These are phyloP conservation scores for Caenorhabditis uteleia DNA, from an alignment of 2,888 invertebrate genomes.

Conservation along the genomic window DNA sequence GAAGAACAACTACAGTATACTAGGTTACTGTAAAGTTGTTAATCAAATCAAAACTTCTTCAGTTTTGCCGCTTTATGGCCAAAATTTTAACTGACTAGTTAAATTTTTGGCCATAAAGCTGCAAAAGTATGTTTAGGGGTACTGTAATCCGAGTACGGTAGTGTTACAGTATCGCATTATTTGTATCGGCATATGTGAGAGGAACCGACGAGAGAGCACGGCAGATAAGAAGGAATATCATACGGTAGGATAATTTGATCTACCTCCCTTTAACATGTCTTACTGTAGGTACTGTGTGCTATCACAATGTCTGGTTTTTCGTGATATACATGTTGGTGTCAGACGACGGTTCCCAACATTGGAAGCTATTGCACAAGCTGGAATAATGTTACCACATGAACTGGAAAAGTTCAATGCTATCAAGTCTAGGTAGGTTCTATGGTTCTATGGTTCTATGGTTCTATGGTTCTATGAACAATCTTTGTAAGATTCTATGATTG, in stretches of 20 bases:
- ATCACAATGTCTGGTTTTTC: slow-evolving; percentile 49
- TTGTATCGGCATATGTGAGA: slow-evolving; percentile 43
- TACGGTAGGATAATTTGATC: slow-evolving; percentile 35
- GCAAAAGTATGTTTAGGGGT: no score
- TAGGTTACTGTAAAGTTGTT: no score
- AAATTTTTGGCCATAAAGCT: no score
- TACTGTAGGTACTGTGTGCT: slow-evolving; percentile 43
- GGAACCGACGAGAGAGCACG: slow-evolving; percentile 52
- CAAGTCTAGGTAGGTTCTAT: slow-evolving; percentile 22
- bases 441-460: no score
- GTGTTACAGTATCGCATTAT: slow-evolving; percentile 55
- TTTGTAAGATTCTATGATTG: no score
- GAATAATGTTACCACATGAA: slow-evolving; percentile 33
- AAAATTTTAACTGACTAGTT: no score
- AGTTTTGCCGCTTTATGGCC: no score
- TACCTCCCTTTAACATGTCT: background rate
- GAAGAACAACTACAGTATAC: no score
- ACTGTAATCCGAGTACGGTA: no score
- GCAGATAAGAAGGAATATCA: slow-evolving; percentile 54
- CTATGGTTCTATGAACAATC: no score
- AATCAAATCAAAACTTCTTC: no score
- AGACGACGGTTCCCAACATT: slow-evolving; percentile 44
- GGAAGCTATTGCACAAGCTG: slow-evolving; percentile 39
- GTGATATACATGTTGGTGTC: slow-evolving; percentile 48
- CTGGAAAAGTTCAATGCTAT: slow-evolving; percentile 34